These are phyloP conservation scores for Thereva unica DNA, from an alignment of 2,888 invertebrate genomes.

Conservation along the genomic window DNA sequence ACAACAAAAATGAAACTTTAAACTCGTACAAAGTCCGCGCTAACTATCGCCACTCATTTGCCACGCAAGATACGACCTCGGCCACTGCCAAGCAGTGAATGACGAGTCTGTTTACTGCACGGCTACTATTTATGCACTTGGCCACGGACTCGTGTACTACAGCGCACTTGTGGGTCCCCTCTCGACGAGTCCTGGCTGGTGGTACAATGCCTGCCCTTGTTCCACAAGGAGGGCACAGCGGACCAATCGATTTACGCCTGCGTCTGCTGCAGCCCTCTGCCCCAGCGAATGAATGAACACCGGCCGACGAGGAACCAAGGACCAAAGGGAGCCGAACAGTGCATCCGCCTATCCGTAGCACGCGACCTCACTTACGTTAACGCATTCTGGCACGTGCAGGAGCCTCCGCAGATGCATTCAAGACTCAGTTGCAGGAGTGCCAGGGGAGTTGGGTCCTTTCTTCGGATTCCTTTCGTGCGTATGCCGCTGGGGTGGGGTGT, in stretches of 20 bases:
- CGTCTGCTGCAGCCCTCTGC: slow-evolving; percentile 20
- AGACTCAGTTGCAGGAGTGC: not conserved
- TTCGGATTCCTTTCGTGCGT: slow-evolving; percentile 1
- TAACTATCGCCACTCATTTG: slow-evolving; percentile 2
- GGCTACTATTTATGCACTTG: slow-evolving; percentile 53
- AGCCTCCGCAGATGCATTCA: slow-evolving; percentile 8
- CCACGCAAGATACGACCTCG: slow-evolving; percentile 31
- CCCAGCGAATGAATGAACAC: slow-evolving; percentile 28
- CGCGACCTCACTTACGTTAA: slow-evolving; percentile 41
- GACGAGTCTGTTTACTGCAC: slow-evolving; percentile 54
- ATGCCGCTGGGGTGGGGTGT: slow-evolving; percentile 14
- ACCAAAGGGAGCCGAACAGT: slow-evolving; percentile 2
- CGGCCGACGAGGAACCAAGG: slow-evolving; percentile 8
- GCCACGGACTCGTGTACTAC: slow-evolving; percentile 4
- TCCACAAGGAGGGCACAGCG: slow-evolving; percentile 1
- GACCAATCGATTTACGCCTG: slow-evolving; percentile 42
- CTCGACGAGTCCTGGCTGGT: not conserved
- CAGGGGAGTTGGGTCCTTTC: slow-evolving; percentile 21
- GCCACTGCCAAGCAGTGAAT: slow-evolving; percentile 57
- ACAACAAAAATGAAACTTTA: not conserved
- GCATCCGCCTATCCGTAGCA: slow-evolving; percentile 37
- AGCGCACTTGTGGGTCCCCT: slow-evolving; percentile 6
- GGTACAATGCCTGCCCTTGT: not conserved
- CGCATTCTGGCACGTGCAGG: slow-evolving; percentile 39
- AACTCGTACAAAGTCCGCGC: slow-evolving; percentile 12